Evolutionary conservation across 1,140 invertebrate genomes (phyloP).

Genomic region (Dinoponera quadriceps): DNA sequence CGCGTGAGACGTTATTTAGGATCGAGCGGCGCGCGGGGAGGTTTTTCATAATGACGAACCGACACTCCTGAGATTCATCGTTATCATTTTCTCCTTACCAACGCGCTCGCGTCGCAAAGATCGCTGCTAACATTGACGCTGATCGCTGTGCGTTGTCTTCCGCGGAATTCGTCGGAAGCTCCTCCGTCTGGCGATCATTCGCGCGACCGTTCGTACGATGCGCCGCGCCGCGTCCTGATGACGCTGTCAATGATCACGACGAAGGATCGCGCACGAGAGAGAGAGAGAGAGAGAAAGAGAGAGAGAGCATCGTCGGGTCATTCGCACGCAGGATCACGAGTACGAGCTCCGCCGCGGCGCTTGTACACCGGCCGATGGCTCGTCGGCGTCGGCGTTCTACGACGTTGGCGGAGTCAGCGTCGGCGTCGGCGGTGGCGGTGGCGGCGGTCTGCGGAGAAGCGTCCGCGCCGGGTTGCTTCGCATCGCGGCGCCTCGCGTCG

Average conservation of each 20-base stretch:
- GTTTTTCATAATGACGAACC: neutral
- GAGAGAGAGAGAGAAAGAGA: no score
- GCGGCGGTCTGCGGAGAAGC: slow-evolving; percentile 46
- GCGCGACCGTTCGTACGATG: neutral
- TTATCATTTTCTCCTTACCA: neutral
- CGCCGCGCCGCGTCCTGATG: slow-evolving; percentile 5
- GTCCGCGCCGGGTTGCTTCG: slow-evolving; percentile 68
- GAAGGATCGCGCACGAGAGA: slow-evolving; percentile 7
- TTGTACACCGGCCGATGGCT: slow-evolving; percentile 41
- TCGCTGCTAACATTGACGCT: neutral
- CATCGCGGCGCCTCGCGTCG: slow-evolving; percentile 76
- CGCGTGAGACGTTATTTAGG: neutral
- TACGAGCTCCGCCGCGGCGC: slow-evolving; percentile 20
- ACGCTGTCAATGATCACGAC: neutral
- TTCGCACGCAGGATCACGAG: slow-evolving; percentile 75
- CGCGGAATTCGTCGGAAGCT: neutral
- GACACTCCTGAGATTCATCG: neutral
- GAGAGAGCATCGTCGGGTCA: slow-evolving; percentile 60
- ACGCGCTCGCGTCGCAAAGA: neutral
- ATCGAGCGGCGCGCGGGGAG: no score
- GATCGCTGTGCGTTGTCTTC: neutral
- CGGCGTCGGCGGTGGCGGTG: slow-evolving; percentile 63
- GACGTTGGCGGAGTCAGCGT: slow-evolving; percentile 68
- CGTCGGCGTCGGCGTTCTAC: slow-evolving; percentile 65
- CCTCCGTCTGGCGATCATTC: slow-evolving; percentile 25